phyloP scores from a whole-genome alignment of 2,113 vertebrate species.

The Typhlomys cinereus region DNA sequence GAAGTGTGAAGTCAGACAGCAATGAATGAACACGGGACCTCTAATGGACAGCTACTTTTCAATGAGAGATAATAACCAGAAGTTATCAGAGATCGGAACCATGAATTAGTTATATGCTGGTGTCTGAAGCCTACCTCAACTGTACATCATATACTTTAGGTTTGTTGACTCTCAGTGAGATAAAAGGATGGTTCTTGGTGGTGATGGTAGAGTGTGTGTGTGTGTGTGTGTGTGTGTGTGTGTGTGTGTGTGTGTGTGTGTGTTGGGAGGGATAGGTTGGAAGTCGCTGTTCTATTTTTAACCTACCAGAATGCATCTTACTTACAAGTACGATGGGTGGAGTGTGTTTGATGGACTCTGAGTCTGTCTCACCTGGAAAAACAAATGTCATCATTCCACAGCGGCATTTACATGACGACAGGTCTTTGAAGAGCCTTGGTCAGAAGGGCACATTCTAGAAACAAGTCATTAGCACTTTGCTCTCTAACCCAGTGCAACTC shows the following conservation, averaged over 20 bases:
- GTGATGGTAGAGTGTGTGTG: background rate
- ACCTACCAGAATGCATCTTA: conserved; percentile 75
- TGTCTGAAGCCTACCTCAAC: conserved; percentile 75
- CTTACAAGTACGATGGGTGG: conserved; percentile 71
- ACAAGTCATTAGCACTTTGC: conserved; percentile 76
- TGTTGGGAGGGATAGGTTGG: background rate
- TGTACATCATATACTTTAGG: conserved; percentile 83
- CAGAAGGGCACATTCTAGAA: conserved; percentile 80
- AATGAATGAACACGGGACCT: conserved; percentile 54
- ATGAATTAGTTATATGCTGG: conserved; percentile 67
- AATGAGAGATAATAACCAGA: conserved; percentile 80
- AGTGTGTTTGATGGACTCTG: conserved; percentile 80
- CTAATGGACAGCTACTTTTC: conserved; percentile 82
- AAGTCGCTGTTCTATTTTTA: conserved; percentile 61
- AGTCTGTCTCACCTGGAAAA: conserved; percentile 75
- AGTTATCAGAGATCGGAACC: conserved; percentile 82
- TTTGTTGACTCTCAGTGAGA: background rate
- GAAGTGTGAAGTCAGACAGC: conserved; percentile 59
- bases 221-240: background rate
- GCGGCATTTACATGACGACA: conserved; percentile 75
- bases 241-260: background rate
- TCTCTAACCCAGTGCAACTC: conserved; percentile 53
- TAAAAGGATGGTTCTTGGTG: background rate
- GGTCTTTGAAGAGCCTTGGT: conserved; percentile 76
- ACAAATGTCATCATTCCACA: conserved; percentile 75